These are phyloP conservation scores for Amphiprion clarkii DNA, from an alignment of 2,797 vertebrate species.

Conservation along the genomic window DNA sequence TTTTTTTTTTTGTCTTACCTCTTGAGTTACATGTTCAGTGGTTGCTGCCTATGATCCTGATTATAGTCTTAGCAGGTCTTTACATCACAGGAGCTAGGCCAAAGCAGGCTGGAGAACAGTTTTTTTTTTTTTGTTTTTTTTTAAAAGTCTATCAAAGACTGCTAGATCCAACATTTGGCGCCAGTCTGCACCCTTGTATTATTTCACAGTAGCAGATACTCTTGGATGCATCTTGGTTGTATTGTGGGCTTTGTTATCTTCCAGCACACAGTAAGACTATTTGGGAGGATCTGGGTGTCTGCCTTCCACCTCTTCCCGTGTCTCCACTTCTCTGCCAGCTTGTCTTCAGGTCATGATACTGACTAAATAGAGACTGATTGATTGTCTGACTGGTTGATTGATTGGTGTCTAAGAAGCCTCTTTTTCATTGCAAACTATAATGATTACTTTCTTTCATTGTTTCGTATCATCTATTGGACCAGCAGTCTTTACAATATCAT, in stretches of 20 bases:
- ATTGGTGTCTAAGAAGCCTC: constrained; percentile 63
- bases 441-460: constrained; percentile 45
- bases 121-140: no score
- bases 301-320: constrained; percentile 34
- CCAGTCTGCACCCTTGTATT: constrained; percentile 8
- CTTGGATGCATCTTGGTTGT: constrained; percentile 21
- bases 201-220: constrained; percentile 19
- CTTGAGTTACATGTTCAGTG: not conserved
- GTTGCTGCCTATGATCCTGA: not conserved
- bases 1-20: no score
- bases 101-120: not conserved
- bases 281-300: constrained; percentile 20
- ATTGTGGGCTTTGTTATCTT: constrained; percentile 10
- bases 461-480: constrained; percentile 35
- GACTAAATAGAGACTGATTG: constrained; percentile 70
- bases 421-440: constrained; percentile 66
- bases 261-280: constrained; percentile 22
- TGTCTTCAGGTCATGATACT: constrained; percentile 44
- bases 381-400: constrained; percentile 65
- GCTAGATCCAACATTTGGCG: not conserved
- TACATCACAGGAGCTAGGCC: not conserved
- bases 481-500: constrained; percentile 32
- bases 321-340: constrained; percentile 35
- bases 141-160: not conserved
- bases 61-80: not conserved